phyloP scores from a whole-genome alignment of 2,113 vertebrate species.

The Notarius lentiginosus region DNA sequence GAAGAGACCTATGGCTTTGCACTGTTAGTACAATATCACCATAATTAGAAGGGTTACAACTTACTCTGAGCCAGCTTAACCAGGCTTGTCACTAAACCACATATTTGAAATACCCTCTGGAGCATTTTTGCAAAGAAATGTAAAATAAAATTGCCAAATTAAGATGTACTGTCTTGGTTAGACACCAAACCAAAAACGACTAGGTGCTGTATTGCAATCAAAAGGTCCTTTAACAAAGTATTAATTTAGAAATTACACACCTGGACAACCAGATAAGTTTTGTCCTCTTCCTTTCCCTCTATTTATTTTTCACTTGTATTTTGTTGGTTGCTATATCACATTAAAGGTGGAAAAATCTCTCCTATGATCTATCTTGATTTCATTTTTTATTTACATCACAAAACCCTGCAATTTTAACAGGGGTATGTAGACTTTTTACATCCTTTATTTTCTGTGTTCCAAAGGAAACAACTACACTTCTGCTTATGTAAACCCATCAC shows the following conservation, averaged over 20 bases:
- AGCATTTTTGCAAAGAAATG: too few relatives aligned
- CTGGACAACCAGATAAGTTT: not conserved
- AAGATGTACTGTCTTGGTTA: too few relatives aligned
- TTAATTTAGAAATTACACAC: not conserved
- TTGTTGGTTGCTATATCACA: not conserved
- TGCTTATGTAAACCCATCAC: slow-evolving; percentile 82
- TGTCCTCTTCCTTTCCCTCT: not conserved
- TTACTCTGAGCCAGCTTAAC: too few relatives aligned
- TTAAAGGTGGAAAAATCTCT: not conserved
- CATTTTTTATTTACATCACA: not conserved
- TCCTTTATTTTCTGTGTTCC: slow-evolving; percentile 29
- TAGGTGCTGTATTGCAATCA: too few relatives aligned
- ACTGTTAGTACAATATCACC: too few relatives aligned
- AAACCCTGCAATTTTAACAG: not conserved
- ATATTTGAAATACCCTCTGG: too few relatives aligned
- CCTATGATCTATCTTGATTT: not conserved
- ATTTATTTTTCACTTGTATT: not conserved
- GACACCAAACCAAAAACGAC: too few relatives aligned
- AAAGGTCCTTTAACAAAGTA: too few relatives aligned
- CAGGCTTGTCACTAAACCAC: too few relatives aligned
- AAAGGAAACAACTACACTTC: slow-evolving; percentile 78
- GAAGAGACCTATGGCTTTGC: too few relatives aligned
- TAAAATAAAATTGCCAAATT: too few relatives aligned
- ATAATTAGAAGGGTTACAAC: too few relatives aligned
- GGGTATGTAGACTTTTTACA: not conserved